Conservation (phyloP, 2,888 invertebrate species). For the Tiliacea citrago region DNA sequence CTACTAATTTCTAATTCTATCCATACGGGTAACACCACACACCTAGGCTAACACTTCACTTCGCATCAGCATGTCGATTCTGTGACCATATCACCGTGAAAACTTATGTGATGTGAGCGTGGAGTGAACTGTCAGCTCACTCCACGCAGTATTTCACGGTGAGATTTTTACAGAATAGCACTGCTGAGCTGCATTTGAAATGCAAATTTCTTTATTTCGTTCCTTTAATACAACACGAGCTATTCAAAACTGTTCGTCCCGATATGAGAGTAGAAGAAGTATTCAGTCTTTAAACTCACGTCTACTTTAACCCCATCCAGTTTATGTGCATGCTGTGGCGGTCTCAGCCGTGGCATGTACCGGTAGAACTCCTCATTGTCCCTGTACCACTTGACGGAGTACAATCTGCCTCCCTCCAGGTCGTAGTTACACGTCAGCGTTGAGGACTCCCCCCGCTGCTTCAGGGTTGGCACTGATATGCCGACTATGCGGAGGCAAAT, state of each 20-base stretch:
- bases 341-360: slow-evolving; percentile 91
- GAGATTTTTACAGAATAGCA: no score
- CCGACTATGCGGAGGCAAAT: slow-evolving; percentile 86
- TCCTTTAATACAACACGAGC: not conserved
- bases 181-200: not conserved
- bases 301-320: slow-evolving; percentile 92
- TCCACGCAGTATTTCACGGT: no score
- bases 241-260: not conserved
- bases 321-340: slow-evolving; percentile 91
- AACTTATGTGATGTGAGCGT: no score
- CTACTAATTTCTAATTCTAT: not conserved
- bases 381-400: slow-evolving; percentile 93
- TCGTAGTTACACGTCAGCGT: slow-evolving; percentile 91
- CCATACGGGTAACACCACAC: not conserved
- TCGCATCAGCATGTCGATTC: no score
- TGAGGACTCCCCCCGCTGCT: slow-evolving; percentile 91
- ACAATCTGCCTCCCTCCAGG: slow-evolving; percentile 91
- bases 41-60: no score
- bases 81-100: no score
- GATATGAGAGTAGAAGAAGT: not conserved
- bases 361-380: slow-evolving; percentile 93
- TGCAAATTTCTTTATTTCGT: not conserved
- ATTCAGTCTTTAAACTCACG: slow-evolving; percentile 81
- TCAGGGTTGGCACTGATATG: slow-evolving; percentile 90
- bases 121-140: no score